These are phyloP conservation scores for Podarcis siculus DNA, from an alignment of 2,797 vertebrate genomes.

Conservation along the genomic window DNA sequence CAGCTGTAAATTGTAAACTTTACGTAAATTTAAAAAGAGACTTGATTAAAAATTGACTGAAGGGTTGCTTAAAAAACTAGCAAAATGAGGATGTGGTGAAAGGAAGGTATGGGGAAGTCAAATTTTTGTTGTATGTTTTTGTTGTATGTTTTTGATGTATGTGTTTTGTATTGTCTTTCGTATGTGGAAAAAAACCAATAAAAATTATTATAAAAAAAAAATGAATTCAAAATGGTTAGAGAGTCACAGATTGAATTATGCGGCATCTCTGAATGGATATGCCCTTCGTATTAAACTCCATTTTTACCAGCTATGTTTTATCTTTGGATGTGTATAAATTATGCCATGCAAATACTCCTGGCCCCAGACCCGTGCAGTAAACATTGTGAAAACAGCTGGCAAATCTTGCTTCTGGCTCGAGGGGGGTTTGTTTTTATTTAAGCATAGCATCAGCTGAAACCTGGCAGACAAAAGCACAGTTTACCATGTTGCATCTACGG, in stretches of 20 bases:
- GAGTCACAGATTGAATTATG: background rate
- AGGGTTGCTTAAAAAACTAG: too few species aligned
- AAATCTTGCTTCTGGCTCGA: slow-evolving; percentile 42
- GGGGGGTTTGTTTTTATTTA: slow-evolving; percentile 56
- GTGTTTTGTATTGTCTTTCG: too few species aligned
- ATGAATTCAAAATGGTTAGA: too few species aligned
- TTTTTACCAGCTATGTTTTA: slow-evolving; percentile 7
- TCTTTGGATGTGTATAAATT: slow-evolving; percentile 39
- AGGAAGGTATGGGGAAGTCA: too few species aligned
- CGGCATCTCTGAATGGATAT: background rate
- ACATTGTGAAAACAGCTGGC: slow-evolving; percentile 40
- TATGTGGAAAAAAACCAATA: too few species aligned
- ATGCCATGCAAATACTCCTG: slow-evolving; percentile 21
- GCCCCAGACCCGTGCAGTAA: slow-evolving; percentile 34
- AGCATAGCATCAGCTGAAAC: slow-evolving; percentile 53
- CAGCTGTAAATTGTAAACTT: too few species aligned
- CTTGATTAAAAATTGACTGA: too few species aligned
- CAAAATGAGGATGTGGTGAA: too few species aligned
- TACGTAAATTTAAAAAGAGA: too few species aligned
- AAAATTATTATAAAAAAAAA: too few species aligned
- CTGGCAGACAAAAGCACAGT: slow-evolving; percentile 4
- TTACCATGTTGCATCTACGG: background rate
- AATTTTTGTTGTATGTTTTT: too few species aligned
- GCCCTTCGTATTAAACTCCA: background rate
- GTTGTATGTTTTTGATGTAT: too few species aligned